Evolutionary conservation across 1,140 invertebrate genomes (phyloP).

Genomic region (Saccostrea glomerata): DNA sequence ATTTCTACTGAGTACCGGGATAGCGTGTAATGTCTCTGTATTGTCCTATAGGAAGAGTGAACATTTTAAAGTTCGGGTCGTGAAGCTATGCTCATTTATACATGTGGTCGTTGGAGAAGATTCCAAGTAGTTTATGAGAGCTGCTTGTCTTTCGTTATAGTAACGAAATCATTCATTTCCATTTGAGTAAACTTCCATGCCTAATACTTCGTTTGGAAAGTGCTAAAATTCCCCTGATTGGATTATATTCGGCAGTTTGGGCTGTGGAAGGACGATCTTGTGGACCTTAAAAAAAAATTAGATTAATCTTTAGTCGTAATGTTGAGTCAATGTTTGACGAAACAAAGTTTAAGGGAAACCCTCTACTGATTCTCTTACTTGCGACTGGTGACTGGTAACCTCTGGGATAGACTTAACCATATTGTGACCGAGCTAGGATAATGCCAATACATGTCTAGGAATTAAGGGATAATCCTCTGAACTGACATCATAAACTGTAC

Average conservation of each 20-base stretch:
- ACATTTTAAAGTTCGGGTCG: background rate
- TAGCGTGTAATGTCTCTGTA: background rate
- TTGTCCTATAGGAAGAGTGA: background rate
- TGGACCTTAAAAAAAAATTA: background rate
- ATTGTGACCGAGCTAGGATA: slow-evolving; percentile 18
- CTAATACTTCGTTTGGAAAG: background rate
- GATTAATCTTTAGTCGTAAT: slow-evolving; percentile 16
- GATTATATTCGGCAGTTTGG: background rate
- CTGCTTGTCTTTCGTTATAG: background rate
- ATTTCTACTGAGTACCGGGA: slow-evolving; percentile 3
- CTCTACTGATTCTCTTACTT: background rate
- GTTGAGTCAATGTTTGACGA: background rate
- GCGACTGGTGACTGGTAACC: background rate
- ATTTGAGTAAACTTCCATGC: background rate
- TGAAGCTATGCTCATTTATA: background rate
- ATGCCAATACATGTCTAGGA: background rate
- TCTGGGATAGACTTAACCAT: background rate
- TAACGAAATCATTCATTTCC: background rate
- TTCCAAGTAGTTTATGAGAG: background rate
- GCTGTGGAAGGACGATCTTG: background rate
- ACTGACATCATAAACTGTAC: slow-evolving; percentile 20
- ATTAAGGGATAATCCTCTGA: slow-evolving; percentile 8
- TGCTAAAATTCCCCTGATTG: background rate
- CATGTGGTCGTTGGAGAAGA: background rate
- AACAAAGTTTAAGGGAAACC: background rate